Base-by-base conservation (phyloP, 2,888 invertebrate species). In the Ypsolopha scabrella region DNA sequence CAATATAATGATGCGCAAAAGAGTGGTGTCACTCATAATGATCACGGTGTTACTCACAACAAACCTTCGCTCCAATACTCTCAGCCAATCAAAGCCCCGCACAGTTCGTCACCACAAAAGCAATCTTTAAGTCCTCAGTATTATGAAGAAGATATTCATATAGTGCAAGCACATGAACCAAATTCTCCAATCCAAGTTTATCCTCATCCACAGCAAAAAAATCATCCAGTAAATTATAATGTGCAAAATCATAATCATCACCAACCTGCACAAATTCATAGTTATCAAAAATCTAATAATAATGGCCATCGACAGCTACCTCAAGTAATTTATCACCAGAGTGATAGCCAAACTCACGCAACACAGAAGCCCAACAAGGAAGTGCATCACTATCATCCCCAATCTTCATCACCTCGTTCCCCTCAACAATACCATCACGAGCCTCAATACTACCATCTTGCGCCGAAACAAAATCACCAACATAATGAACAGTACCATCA, bases 131-230 rank as follows among this genome's bases (percentile, higher is more conserved):
- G 66, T 7, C 72, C 64, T 11, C 67, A 80, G 57, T 75, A 75
- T 55, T 41, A 50, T 36, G 77, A 80, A 57, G 75, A 76, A 58
- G 69, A 80, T 52, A 72, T 80, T 51, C 64, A 62, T 33, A 56
- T 75, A 44, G 44, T 68, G 6, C 68, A 68, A 3, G 55, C 62
- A 2, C 65, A 70, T n/a, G 65, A 63, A 38, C 57, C 66, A n/a
- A 60, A 60, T 39, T 73, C 70, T 47, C 58, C 68, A 14, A 73
- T 79, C 56, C 70, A 71, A 57, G 73, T 75, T 6, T 66, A 80
- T 52, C 76, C 75, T 11, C 66, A 63, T 56, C 76, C 37, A 7
- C 37, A 8, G 11, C 33, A 45, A 24, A n/a, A 13, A 47, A 47
- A 34, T n/a, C 24, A 43, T 43, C 43, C 43, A 14, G 38, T 8